phyloP scores from a whole-genome alignment of 2,113 vertebrate species.

The Ciconia maguari region DNA sequence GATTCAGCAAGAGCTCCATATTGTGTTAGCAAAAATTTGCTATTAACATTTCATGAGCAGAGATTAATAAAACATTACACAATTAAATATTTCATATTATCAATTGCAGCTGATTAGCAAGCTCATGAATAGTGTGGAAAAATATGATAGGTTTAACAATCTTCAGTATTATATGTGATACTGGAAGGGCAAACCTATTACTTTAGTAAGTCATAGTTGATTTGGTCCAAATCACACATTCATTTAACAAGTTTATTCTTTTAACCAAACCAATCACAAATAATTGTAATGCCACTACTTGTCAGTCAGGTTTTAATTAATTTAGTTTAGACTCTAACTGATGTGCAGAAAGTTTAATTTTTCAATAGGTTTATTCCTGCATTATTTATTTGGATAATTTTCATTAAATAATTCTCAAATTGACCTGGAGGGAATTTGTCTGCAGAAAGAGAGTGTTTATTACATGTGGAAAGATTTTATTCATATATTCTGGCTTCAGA shows the following conservation, averaged over 20 bases:
- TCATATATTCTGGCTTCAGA: neutral
- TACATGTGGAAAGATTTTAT: neutral
- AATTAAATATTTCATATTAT: slow-evolving; percentile 70
- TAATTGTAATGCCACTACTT: neutral
- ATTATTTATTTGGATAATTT: slow-evolving; percentile 9
- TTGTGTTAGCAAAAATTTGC: slow-evolving; percentile 39
- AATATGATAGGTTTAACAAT: neutral
- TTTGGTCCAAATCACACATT: neutral
- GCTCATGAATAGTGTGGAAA: neutral
- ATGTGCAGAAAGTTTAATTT: neutral
- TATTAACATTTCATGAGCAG: slow-evolving; percentile 69
- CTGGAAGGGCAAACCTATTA: neutral
- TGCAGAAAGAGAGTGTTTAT: neutral
- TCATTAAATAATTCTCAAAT: neutral
- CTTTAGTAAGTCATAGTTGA: neutral
- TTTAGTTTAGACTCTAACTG: neutral
- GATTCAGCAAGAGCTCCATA: neutral
- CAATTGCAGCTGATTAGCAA: slow-evolving; percentile 62
- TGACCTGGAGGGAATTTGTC: neutral
- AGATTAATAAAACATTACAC: slow-evolving; percentile 73
- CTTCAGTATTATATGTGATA: neutral
- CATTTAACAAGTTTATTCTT: slow-evolving; percentile 7
- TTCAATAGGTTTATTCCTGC: slow-evolving; percentile 10
- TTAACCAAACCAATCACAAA: neutral
- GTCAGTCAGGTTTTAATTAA: neutral